Base-by-base conservation (phyloP, 2,113 vertebrate species). In the Xenopus tropicalis region DNA sequence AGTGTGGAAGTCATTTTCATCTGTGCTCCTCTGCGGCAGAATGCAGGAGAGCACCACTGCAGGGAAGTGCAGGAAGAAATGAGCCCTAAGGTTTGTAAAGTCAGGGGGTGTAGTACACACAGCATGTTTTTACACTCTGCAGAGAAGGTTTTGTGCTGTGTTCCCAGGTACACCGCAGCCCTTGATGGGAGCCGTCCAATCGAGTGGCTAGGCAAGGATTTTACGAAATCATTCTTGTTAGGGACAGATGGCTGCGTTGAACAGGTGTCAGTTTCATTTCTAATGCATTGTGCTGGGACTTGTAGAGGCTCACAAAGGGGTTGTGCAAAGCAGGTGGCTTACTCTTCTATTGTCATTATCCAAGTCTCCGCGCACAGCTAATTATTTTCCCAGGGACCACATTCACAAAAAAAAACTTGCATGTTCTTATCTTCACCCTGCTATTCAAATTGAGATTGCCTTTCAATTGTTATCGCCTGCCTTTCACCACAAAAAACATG, bases 191-290 rank as follows among this genome's bases (percentile, higher is more conserved):
- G 82, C 84, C 84, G 80, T 74, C 44, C 58, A 79, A 79, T 79
- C 78, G 72, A 78, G 14, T 80, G 42, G 25, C 16, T 69, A 37
- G 6, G 78, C 14, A 57, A 43, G 58, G 22, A 77, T 85, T 80
- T 86, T 70, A 75, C 74, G 84, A 78, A 83, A 78, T 81, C 70
- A 82, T 65, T 52, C 78, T 83, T 85, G 71, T 82, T 83, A 83
- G 80, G 66, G 85, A 86, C 89, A 90, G 88, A 90, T 90, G 89
- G 86, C 77, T 84, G 72, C 70, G 88, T 88, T 84, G 88, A 89
- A 88, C 88, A 90, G 88, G 89, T 90, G 89, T 88, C 83, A 87
- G 79, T 87, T 89, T 85, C 72, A 73, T 86, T 89, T 80, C 79
- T 85, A 80, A 58, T 85, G 78, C 77, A 79, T 86, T 87, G 84